phyloP scores from a whole-genome alignment of 2,888 invertebrate genomes.

The Noctua comes region DNA sequence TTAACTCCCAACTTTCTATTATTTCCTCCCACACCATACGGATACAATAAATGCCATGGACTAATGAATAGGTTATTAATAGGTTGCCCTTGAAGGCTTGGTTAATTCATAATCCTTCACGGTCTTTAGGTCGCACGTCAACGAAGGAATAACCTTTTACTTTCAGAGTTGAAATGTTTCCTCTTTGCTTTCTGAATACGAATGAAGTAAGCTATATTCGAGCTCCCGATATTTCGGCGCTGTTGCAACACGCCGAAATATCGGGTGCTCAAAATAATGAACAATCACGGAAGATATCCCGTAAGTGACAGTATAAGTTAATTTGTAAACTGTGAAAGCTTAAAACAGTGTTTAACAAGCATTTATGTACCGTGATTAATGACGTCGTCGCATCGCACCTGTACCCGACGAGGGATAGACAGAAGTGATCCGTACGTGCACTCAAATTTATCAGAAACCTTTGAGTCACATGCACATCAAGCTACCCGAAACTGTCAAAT shows the following conservation, averaged over 20 bases:
- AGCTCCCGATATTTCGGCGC: too few relatives aligned
- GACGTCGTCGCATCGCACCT: neutral
- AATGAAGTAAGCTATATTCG: neutral
- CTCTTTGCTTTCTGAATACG: neutral
- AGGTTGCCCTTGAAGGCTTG: neutral
- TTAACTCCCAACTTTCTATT: neutral
- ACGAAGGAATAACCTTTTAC: neutral
- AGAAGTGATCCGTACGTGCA: neutral
- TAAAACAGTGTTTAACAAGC: too few relatives aligned
- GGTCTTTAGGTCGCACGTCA: neutral
- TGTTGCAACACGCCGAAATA: too few relatives aligned
- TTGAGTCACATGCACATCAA: neutral
- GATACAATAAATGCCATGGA: constrained; percentile 1
- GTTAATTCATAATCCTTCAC: constrained; percentile 16
- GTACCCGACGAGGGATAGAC: neutral
- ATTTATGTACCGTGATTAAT: neutral
- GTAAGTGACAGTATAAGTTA: too few relatives aligned
- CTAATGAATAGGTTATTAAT: neutral
- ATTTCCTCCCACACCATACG: neutral
- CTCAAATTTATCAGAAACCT: neutral
- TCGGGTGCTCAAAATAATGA: too few relatives aligned
- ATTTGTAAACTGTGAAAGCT: too few relatives aligned
- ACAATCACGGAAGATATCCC: too few relatives aligned
- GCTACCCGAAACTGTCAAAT: too few relatives aligned
- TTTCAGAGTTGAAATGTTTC: neutral